These are phyloP conservation scores for Bambusicola thoracicus DNA, from an alignment of 2,113 vertebrate species.

Conservation along the genomic window DNA sequence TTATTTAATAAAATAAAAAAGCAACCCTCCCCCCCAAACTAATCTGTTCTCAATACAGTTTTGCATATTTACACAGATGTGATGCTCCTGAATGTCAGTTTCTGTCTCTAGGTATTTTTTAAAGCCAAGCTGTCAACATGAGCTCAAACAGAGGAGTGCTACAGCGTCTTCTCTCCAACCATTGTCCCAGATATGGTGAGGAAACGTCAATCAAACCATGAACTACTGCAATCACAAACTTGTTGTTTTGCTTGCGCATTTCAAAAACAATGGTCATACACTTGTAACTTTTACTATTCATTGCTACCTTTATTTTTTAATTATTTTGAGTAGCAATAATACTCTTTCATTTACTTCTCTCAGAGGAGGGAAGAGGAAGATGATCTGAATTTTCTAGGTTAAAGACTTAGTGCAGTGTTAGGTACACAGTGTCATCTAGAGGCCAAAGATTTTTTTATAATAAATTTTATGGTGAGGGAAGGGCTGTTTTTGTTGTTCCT, in stretches of 20 bases:
- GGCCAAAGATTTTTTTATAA: neutral
- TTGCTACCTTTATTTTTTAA: neutral
- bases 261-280: neutral
- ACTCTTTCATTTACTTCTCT: neutral
- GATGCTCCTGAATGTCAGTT: constrained; percentile 1
- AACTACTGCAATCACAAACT: neutral
- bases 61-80: neutral
- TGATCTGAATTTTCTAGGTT: neutral
- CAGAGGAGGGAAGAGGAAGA: neutral
- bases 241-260: neutral
- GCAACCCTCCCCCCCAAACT: neutral
- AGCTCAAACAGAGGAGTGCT: neutral
- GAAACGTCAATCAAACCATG: neutral
- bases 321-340: neutral
- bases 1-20: neutral
- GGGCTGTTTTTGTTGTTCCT: neutral
- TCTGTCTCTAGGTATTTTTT: neutral
- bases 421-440: constrained; percentile 59
- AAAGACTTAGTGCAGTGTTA: neutral
- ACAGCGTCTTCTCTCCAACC: neutral
- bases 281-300: neutral
- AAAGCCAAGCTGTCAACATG: neutral
- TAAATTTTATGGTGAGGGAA: neutral
- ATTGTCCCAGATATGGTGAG: neutral
- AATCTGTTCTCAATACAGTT: neutral